Evolutionary conservation across 2,888 invertebrate genomes (phyloP), one percentile per base, ranked within the genome.

Genomic region (Meghimatium bilineatum): DNA sequence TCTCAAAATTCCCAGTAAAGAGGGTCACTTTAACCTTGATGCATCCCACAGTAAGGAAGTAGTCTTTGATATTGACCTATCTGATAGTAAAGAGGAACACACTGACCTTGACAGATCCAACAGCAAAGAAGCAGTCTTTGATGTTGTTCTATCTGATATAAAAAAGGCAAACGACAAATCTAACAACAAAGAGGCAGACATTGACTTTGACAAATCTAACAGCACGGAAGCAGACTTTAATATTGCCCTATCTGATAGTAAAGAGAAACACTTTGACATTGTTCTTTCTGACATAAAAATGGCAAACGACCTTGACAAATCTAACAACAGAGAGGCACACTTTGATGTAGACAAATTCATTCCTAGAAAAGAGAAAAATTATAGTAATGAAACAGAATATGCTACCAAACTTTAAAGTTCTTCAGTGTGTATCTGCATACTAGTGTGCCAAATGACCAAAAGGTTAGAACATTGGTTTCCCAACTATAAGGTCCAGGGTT

Each of bases 1-100:
- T n/a, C 77, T 77, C 12, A 77, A 77, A 63, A 49, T n/a, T 3
- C 60, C 77, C 17, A 74, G 74, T 32, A 49, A 52, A 29, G 74
- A 74, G 34, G 74, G 74, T 1, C 74, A 74, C 20, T 74, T 74
- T 74, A 52, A 74, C 20, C 1, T 29, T 14, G 49, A 74, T 20
- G 6, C 34, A 44, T 3, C n/a, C 29, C 8, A 10, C 12, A 69
- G 36, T 23, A 69, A 69, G 69, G 69, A 69, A 20, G 69, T 1
- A 69, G 14, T 34, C 34, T 69, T 69, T 69, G 69, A 69, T 23
- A 12, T 14, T 8, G 29, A 63, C 29, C 5, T 12, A n/a, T 63
- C 63, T 63, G 23, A 23, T 12, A 63, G 63, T 29, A 63, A 63
- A 23, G 63, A 63, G 2, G n/a, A 2, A 26, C 63, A 63, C n/a